Evolutionary conservation across 2,888 invertebrate genomes (phyloP), one percentile per base, ranked within the genome.

Genomic region (Iphiclides podalirius): DNA sequence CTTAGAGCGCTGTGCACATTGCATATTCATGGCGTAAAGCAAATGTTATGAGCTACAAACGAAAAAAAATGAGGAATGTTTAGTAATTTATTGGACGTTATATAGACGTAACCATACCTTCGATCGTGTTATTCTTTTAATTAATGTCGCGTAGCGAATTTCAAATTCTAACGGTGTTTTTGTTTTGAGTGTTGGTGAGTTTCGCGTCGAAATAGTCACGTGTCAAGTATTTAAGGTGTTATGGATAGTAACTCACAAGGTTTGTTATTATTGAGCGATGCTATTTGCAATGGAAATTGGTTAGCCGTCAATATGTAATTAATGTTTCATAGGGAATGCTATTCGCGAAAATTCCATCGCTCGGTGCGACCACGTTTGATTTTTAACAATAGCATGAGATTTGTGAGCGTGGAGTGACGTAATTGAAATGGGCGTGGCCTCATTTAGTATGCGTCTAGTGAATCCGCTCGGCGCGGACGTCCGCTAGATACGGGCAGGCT

Each of bases 401-500:
- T 39, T 20, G 20, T 31, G 14, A 37, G 20, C 14, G 3, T 45
- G n/a, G n/a, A n/a, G n/a, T 37, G 11, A 34, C 34, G 53, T 59
- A 59, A 63, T 59, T 59, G 57, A 53, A 57, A 47, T 37, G 57
- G 66, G 67, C 61, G 66, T 61, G 59, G 67, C 55, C 59, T 70
- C 65, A 76, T 81, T 75, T 59, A 57, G 54, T 72, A 79, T 80
- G 70, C 74, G 68, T 58, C 70, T 72, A 67, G 67, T 71, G 62
- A 62, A 66, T 67, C 68, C 60, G 60, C 63, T 61, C 61, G 58
- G 59, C 60, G 58, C n/a, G n/a, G n/a, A n/a, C 48, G 49, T 49
- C 57, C 56, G 50, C 52, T 70, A 63, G 51, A 55, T 60, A 57
- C 49, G 50, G 53, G n/a, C n/a, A n/a, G n/a, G 59, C 64, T 63